Evolutionary conservation across 1,140 invertebrate species (phyloP).

Genomic region (Colletes gigas): DNA sequence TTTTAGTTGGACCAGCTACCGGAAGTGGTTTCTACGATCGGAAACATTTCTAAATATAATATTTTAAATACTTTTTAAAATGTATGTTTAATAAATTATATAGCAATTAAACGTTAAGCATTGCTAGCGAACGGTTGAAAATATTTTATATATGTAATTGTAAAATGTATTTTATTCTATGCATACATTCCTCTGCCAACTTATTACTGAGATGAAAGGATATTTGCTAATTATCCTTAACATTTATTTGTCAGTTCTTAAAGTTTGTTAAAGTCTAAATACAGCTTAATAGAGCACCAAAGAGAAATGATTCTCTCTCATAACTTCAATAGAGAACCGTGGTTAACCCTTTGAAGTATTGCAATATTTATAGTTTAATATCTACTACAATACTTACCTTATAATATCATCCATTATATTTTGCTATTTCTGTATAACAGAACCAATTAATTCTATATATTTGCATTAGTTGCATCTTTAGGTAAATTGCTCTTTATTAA

Average conservation of each 20-base stretch:
- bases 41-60: not conserved
- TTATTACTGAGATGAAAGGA: not conserved
- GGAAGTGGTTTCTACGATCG: not conserved
- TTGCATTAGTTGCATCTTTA: not conserved
- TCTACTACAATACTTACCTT: not conserved
- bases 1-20: not conserved
- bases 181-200: not conserved
- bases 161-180: constrained; percentile 5
- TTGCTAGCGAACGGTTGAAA: not conserved
- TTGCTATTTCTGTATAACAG: not conserved
- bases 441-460: not conserved
- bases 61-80: not conserved
- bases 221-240: not conserved
- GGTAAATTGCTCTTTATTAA: not conserved
- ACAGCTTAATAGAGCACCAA: constrained; percentile 64
- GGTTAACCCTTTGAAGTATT: constrained; percentile 32
- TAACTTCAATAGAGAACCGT: constrained; percentile 14
- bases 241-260: not conserved
- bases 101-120: too few species aligned
- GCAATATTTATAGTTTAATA: not conserved
- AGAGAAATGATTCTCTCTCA: constrained; percentile 64
- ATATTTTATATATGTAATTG: constrained; percentile 11
- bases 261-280: constrained; percentile 41
- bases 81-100: constrained; percentile 1
- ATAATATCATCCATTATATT: not conserved